A percentile compares a stretch with the other conserved stretches of the same genome.
Evolutionary conservation across 64 coral and sea anemone genomes (phyloP).

Genomic region (Actinia equina): DNA sequence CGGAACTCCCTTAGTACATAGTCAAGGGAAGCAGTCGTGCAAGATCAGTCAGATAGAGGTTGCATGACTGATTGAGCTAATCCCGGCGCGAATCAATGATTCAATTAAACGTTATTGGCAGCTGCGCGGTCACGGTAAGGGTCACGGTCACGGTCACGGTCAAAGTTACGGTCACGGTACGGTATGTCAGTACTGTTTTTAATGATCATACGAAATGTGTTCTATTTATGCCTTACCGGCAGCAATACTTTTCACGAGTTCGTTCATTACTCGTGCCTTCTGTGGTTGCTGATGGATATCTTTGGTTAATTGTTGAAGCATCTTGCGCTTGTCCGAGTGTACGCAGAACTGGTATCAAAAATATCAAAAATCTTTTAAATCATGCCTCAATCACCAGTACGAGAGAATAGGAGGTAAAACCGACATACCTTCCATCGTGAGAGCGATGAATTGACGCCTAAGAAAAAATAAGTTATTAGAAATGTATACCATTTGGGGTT

Average conservation of each 20-base stretch:
- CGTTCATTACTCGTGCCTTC: conserved; percentile 92
- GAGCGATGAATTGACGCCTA: conserved; percentile 66
- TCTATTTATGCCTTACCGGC: conserved; percentile 39
- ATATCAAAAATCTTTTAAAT: neutral
- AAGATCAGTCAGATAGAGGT: too few relatives aligned
- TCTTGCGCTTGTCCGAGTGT: conserved; percentile 94
- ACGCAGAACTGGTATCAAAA: conserved; percentile 83
- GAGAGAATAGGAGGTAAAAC: neutral
- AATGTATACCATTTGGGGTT: neutral
- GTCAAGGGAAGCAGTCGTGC: too few relatives aligned
- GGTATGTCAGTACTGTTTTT: neutral
- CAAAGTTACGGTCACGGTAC: neutral
- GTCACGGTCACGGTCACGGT: neutral
- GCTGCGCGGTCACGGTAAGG: too few relatives aligned
- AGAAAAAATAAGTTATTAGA: neutral
- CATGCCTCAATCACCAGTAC: neutral
- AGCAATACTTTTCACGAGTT: conserved; percentile 81
- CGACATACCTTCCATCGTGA: conserved; percentile 91
- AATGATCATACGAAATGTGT: neutral
- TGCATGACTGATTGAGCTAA: too few relatives aligned
- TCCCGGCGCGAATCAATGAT: too few relatives aligned
- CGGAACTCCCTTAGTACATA: too few relatives aligned
- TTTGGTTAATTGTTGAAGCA: conserved; percentile 86
- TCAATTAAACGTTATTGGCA: too few relatives aligned
- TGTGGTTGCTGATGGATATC: conserved; percentile 94